These are phyloP conservation scores for Drosophila algonquin DNA, from an alignment of 2,888 invertebrate genomes.

Conservation along the genomic window DNA sequence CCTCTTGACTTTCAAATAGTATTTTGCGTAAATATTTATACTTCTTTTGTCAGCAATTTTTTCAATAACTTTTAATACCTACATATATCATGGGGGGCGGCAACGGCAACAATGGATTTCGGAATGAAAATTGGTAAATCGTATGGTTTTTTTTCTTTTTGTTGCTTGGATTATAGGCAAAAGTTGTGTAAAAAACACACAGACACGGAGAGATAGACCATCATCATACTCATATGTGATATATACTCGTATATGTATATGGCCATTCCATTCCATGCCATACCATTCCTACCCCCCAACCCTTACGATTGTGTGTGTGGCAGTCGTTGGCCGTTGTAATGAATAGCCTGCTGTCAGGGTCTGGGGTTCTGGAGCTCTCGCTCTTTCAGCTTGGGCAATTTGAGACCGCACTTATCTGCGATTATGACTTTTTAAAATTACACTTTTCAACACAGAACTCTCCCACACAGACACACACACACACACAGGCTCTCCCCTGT, in stretches of 20 bases:
- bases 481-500: slow-evolving; percentile 63
- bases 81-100: slow-evolving; percentile 65
- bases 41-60: slow-evolving; percentile 82
- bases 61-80: slow-evolving; percentile 77
- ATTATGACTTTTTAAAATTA: slow-evolving; percentile 82
- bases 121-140: slow-evolving; percentile 65
- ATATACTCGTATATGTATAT: slow-evolving; percentile 33
- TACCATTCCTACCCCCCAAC: slow-evolving; percentile 2
- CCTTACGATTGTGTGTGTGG: slow-evolving; percentile 3
- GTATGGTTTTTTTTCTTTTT: slow-evolving; percentile 30
- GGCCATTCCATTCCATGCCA: slow-evolving; percentile 18
- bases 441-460: slow-evolving; percentile 68
- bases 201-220: slow-evolving; percentile 25
- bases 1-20: slow-evolving; percentile 65
- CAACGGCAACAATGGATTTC: slow-evolving; percentile 61
- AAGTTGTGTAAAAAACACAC: slow-evolving; percentile 62
- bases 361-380: not conserved
- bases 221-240: slow-evolving; percentile 42
- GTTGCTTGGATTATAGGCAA: slow-evolving; percentile 62
- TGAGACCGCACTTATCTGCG: slow-evolving; percentile 82
- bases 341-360: slow-evolving; percentile 68
- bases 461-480: slow-evolving; percentile 10
- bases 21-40: slow-evolving; percentile 81
- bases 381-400: slow-evolving; percentile 55
- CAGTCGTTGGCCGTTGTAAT: slow-evolving; percentile 71